Conservation (phyloP, 2,797 vertebrate genomes). For the Ambastaia sidthimunki region DNA sequence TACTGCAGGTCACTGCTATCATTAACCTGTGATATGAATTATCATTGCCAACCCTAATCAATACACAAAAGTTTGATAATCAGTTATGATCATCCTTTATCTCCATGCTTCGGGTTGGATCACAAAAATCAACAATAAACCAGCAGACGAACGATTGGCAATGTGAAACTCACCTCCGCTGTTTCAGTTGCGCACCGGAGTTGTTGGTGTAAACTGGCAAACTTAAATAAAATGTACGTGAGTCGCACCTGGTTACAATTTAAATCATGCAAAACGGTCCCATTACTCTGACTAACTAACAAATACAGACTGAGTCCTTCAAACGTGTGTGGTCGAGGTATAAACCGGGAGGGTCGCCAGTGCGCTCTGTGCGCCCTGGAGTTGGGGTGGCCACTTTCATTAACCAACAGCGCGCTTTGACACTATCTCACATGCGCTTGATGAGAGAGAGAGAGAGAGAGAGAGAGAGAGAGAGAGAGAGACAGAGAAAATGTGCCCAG, state of each 20-base stretch:
- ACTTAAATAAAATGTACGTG: background rate
- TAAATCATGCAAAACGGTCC: background rate
- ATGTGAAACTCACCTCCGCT: background rate
- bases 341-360: too few relatives aligned
- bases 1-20: background rate
- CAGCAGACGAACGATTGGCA: too few relatives aligned
- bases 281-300: background rate
- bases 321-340: background rate
- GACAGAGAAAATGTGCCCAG: too few relatives aligned
- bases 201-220: background rate
- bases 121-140: background rate
- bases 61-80: background rate
- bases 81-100: background rate
- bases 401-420: too few relatives aligned
- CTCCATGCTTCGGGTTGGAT: background rate
- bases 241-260: background rate
- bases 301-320: background rate
- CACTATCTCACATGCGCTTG: too few relatives aligned
- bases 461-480: too few relatives aligned
- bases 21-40: background rate
- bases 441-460: too few relatives aligned
- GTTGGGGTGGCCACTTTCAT: too few relatives aligned
- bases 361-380: too few relatives aligned
- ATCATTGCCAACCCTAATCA: background rate
- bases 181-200: slow-evolving; percentile 3